Base-by-base conservation (phyloP, 2,888 invertebrate genomes). In the Phengaris alcon region DNA sequence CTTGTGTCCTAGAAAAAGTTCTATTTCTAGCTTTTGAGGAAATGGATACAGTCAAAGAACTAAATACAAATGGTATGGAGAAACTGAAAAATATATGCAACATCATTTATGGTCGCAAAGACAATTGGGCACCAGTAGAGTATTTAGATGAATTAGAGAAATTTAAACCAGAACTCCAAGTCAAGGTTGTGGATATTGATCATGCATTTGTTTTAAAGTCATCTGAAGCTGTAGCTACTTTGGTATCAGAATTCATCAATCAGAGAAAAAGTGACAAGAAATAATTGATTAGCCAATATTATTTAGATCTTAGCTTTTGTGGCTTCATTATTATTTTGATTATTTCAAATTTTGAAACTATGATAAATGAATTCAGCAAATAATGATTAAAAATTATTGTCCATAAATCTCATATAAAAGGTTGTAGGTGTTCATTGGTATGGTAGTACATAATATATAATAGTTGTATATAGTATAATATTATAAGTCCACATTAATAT, bases 151-250 rank as follows among this genome's bases (percentile, higher is more conserved):
- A 96, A 78, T 87, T 98, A 76, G 84, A 82, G 78, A 79, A 79
- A 76, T 85, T 85, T 55, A 79, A 89, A 78, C 93, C 93, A 44
- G 79, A 83, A 46, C 78, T 93, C 1, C 78, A 82, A 77, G 82
- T 93, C 79, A 83, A 79, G 68, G 79, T 86, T 83, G 88, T 90
- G 4, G 80, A 88, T 76, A 81, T 87, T 81, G 93, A 94, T 54
- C 98, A 99, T 89, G 96, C 97, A 4, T 99, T 98, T 94, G 97
- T 98, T 6, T 85, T 98, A 64, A 93, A 94, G 69, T 90, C 94
- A 64, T 95, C 96, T 2, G 85, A 89, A 74, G 88, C 89, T 80
- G 94, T 97, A 83, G 96, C 94, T 0, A 84, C 83, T 68, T 84
- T 90, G 80, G 90, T 90, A 13, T 81, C 86, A 3, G 84, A 84